Percentiles rank a stretch among this genome's conserved stretches.
Conservation (phyloP, 1,140 invertebrate genomes). For the Drosophila bocki region DNA sequence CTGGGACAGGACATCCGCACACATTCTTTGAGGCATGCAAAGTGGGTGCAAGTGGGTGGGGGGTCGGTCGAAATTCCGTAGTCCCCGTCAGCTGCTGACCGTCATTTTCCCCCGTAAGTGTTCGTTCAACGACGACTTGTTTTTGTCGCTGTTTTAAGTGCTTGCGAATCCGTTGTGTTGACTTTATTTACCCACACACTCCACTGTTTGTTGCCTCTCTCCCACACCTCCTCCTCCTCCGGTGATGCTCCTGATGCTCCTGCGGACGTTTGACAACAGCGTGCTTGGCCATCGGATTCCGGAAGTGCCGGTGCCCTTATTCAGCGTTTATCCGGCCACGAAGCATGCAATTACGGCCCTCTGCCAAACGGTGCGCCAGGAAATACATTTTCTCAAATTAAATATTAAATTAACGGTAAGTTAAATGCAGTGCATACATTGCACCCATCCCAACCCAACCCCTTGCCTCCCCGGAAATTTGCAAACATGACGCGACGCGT, state of each 20-base stretch:
- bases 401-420: conserved; percentile 86
- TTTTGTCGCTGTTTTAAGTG: conserved; percentile 71
- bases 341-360: conserved; percentile 87
- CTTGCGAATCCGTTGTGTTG: conserved; percentile 71
- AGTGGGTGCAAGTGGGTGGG: conserved; percentile 20
- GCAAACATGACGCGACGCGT: conserved; percentile 48
- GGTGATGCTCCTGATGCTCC: too few species aligned
- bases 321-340: conserved; percentile 87
- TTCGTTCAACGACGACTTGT: conserved; percentile 32
- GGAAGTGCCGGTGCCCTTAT: conserved; percentile 85
- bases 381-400: conserved; percentile 86
- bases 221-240: background rate
- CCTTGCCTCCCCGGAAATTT: conserved; percentile 5
- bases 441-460: conserved; percentile 5
- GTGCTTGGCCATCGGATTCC: conserved; percentile 86
- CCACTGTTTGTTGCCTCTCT: conserved; percentile 22
- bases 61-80: background rate
- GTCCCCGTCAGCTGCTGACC: conserved; percentile 63
- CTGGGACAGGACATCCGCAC: conserved; percentile 33
- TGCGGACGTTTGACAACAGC: conserved; percentile 70
- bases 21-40: conserved; percentile 48
- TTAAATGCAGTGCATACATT: conserved; percentile 78
- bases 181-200: conserved; percentile 71
- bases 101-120: conserved; percentile 53
- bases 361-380: conserved; percentile 87